These are phyloP conservation scores for Drosophila siamana DNA, from an alignment of 2,888 invertebrate genomes.

Conservation along the genomic window DNA sequence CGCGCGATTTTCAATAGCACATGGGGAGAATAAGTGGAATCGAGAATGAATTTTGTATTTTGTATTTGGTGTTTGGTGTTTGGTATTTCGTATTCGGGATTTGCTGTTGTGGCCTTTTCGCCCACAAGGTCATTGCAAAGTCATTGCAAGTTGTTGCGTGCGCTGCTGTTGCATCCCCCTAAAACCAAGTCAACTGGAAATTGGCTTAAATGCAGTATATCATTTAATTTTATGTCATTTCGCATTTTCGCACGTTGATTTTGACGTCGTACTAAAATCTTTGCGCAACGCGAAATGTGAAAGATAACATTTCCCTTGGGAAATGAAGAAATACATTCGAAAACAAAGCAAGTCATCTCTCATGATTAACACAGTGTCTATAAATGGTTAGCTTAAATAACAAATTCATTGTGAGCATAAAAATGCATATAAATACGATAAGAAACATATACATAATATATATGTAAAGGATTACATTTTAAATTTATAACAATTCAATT, in stretches of 20 bases:
- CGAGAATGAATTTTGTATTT: constrained; percentile 38
- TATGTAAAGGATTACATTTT: no score
- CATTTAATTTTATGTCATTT: constrained; percentile 57
- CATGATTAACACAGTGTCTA: not conserved
- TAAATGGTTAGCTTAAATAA: no score
- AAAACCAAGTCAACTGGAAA: constrained; percentile 74
- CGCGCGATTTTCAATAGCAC: constrained; percentile 57
- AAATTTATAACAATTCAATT: not conserved
- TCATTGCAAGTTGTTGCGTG: constrained; percentile 66
- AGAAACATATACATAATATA: no score
- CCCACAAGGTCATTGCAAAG: constrained; percentile 69
- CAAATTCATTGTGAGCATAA: no score
- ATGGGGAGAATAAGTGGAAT: constrained; percentile 43
- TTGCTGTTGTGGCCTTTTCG: constrained; percentile 38
- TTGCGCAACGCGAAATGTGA: not conserved
- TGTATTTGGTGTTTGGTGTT: constrained; percentile 44
- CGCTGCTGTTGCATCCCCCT: constrained; percentile 29
- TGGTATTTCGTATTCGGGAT: constrained; percentile 40
- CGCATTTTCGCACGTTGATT: constrained; percentile 39
- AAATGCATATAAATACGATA: no score
- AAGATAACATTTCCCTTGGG: not conserved
- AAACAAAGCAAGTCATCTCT: not conserved
- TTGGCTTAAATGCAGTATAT: constrained; percentile 72
- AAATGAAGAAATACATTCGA: not conserved
- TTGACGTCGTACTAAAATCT: constrained; percentile 11